A percentile compares a stretch with the other conserved stretches of the same genome.
Evolutionary conservation across 2,797 vertebrate species (phyloP).

Genomic region (Galaxias olidus): DNA sequence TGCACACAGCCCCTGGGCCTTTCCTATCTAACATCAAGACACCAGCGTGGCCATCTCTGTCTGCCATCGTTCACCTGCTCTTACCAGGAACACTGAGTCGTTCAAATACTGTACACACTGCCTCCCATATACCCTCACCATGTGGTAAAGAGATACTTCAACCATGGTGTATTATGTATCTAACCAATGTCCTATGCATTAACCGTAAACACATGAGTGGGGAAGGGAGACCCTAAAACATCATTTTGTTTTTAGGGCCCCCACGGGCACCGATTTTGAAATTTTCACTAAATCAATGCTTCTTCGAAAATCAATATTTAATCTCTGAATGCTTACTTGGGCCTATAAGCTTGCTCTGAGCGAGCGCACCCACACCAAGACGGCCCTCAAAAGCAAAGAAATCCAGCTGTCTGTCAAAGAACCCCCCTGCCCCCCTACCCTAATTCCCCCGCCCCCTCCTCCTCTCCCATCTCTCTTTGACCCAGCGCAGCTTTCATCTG

Average conservation of each 20-base stretch:
- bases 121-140: conserved; percentile 11
- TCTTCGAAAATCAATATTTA: conserved; percentile 58
- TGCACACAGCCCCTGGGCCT: conserved; percentile 38
- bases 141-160: neutral
- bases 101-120: conserved; percentile 42
- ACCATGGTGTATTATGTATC: neutral
- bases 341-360: conserved; percentile 33
- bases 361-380: conserved; percentile 36
- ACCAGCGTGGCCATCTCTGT: conserved; percentile 33
- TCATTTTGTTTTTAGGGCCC: conserved; percentile 36
- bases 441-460: conserved; percentile 15
- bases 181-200: too few species aligned
- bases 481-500: conserved; percentile 60
- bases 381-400: conserved; percentile 41
- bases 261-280: conserved; percentile 44
- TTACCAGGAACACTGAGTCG: conserved; percentile 21
- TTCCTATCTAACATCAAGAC: conserved; percentile 52
- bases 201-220: neutral
- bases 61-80: conserved; percentile 36
- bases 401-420: conserved; percentile 49
- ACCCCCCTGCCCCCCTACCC: conserved; percentile 26
- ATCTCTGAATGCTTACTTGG: conserved; percentile 52
- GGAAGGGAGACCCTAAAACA: conserved; percentile 15
- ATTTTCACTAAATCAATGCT: conserved; percentile 48
- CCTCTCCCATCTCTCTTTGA: conserved; percentile 45